These are phyloP conservation scores for Vimba vimba DNA, from an alignment of 2,113 vertebrate genomes.

Conservation along the genomic window DNA sequence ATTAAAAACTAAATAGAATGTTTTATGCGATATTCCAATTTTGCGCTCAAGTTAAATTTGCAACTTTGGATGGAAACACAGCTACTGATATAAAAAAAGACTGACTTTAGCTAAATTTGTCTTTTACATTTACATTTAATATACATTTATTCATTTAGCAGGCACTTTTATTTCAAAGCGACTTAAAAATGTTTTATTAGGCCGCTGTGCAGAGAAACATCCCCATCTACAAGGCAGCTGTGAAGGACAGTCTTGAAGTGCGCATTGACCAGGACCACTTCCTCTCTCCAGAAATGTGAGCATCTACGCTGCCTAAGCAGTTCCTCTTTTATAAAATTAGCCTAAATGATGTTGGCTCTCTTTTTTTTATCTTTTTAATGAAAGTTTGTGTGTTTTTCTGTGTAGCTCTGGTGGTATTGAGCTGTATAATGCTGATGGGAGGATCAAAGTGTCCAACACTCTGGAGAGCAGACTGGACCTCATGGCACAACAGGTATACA, in stretches of 20 bases:
- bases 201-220: conserved; percentile 88
- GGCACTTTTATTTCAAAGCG: no score
- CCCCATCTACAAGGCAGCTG: conserved; percentile 86
- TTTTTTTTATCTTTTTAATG: not conserved
- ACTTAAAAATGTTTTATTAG: conserved; percentile 64
- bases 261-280: conserved; percentile 90
- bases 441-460: conserved; percentile 96
- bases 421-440: conserved; percentile 87
- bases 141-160: no score
- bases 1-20: no score
- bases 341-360: not conserved
- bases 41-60: no score
- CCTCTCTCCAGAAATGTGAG: conserved; percentile 89
- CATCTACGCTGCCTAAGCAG: not conserved
- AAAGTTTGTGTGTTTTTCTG: not conserved
- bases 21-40: no score
- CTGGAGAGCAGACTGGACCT: conserved; percentile 96
- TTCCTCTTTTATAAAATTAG: not conserved
- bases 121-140: not conserved
- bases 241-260: conserved; percentile 87
- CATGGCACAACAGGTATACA: conserved; percentile 91
- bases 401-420: conserved; percentile 93
- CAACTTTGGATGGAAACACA: no score
- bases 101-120: not conserved
- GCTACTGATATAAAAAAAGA: not conserved